Conservation (phyloP, 2,888 invertebrate genomes). For the Tinea pellionella region DNA sequence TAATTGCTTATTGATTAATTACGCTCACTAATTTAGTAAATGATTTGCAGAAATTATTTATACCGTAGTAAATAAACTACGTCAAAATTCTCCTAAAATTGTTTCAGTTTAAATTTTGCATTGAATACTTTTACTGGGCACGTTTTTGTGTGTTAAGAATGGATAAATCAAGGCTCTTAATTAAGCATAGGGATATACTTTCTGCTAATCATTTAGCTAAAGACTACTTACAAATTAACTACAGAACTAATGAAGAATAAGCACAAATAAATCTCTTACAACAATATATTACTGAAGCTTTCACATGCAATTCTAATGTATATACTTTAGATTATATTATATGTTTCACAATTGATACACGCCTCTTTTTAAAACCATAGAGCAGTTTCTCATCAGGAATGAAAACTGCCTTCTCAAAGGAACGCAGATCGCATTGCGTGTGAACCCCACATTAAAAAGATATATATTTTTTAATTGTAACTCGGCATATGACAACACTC, state of each 20-base stretch:
- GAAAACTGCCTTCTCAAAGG: no score
- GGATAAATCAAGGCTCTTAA: neutral
- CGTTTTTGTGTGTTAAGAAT: neutral
- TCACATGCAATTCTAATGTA: neutral
- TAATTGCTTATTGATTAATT: neutral
- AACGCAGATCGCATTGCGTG: no score
- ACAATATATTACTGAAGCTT: neutral
- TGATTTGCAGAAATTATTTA: constrained; percentile 9
- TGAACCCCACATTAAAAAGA: no score
- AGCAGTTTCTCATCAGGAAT: no score
- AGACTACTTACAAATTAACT: neutral
- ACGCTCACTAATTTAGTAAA: neutral
- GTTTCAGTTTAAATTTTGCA: no score
- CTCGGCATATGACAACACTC: no score
- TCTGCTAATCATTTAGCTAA: constrained; percentile 1
- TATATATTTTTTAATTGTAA: no score
- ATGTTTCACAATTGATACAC: no score
- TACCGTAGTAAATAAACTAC: no score
- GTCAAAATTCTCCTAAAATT: neutral
- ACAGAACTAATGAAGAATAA: neutral
- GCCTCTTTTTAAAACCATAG: no score
- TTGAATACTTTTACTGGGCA: no score
- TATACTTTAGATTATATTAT: no score
- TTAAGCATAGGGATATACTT: neutral
- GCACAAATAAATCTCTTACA: neutral